These are phyloP conservation scores for Ariolimax columbianus DNA, from an alignment of 2,888 invertebrate species.

Conservation along the genomic window DNA sequence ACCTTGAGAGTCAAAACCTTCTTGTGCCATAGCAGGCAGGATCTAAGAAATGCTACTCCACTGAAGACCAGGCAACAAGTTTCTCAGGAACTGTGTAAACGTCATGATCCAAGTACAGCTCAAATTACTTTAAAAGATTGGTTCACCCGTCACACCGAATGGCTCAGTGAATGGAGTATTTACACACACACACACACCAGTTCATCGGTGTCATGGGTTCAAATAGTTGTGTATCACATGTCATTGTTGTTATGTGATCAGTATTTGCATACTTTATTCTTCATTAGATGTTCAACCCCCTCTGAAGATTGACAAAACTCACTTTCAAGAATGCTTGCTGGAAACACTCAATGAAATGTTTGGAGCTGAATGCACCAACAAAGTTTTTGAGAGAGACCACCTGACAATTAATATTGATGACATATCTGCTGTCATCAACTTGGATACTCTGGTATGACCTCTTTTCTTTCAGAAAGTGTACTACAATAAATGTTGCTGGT, in stretches of 20 bases:
- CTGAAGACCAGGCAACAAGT: too few relatives aligned
- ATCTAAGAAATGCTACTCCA: too few relatives aligned
- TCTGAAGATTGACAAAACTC: conserved; percentile 90
- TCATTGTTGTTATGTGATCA: neutral
- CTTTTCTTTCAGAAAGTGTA: neutral
- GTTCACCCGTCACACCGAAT: too few relatives aligned
- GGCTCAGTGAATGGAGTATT: too few relatives aligned
- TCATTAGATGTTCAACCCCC: conserved; percentile 76
- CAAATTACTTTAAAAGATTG: too few relatives aligned
- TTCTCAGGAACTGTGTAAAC: too few relatives aligned
- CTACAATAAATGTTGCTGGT: too few relatives aligned
- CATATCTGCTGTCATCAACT: conserved; percentile 90
- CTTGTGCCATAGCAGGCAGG: too few relatives aligned
- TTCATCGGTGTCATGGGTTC: too few relatives aligned
- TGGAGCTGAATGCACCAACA: conserved; percentile 94
- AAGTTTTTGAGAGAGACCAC: conserved; percentile 93
- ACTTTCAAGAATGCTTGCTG: conserved; percentile 92
- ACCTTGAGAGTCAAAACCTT: too few relatives aligned
- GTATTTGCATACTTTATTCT: neutral
- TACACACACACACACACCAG: too few relatives aligned
- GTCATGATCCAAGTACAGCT: too few relatives aligned
- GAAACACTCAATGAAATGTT: conserved; percentile 97
- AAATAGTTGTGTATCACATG: neutral
- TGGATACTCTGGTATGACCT: conserved; percentile 85
- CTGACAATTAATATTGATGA: conserved; percentile 91